Base-by-base conservation (phyloP, 2,888 invertebrate genomes). In the Glyphotaelius pellucidus region DNA sequence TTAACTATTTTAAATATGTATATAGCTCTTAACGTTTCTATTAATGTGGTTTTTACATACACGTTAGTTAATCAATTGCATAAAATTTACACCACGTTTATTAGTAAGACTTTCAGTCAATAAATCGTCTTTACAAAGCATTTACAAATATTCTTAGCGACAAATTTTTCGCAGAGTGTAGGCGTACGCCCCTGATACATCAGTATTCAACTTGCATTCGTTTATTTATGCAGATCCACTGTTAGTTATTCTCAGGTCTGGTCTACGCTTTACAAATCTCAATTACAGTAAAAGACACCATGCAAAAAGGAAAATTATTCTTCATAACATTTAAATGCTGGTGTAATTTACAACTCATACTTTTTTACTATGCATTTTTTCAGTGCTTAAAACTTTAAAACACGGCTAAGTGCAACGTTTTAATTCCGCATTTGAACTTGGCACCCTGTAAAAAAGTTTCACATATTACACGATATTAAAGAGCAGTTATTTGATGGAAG, bases 161-260 rank as follows among this genome's bases (percentile, higher is more conserved):
- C 7, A 25, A 19, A 25, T 25, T 67, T 19, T 67, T 67, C 67
- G 5, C 67, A 67, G 67, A 67, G 67, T 67, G 67, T 67, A 67
- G 67, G 67, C 25, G 67, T 15, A 83, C 32, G 31, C 35, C 32
- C 83, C 35, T 83, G 31, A 38, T 47, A 14, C 85, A 47, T 47
- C n/a, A 42, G 31, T 85, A 85, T 85, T 85, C 85, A 30, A 35
- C 12, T 42, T n/a, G 25, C 42, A 85, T 85, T 85, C 35, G 19
- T 85, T 85, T 30, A 85, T 85, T 42, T 85, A 38, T 38, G 85
- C 42, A 85, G 85, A 85, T 85, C 42, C 85, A 85, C 85, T 85
- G 85, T 85, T 85, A 85, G 85, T 42, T 85, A 85, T 25, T 85
- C 85, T n/a, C 85, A n/a, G 19, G 9, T 85, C 85, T 85, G 25